phyloP scores from a whole-genome alignment of 2,888 invertebrate genomes.

The Agrenia bidenticulata region DNA sequence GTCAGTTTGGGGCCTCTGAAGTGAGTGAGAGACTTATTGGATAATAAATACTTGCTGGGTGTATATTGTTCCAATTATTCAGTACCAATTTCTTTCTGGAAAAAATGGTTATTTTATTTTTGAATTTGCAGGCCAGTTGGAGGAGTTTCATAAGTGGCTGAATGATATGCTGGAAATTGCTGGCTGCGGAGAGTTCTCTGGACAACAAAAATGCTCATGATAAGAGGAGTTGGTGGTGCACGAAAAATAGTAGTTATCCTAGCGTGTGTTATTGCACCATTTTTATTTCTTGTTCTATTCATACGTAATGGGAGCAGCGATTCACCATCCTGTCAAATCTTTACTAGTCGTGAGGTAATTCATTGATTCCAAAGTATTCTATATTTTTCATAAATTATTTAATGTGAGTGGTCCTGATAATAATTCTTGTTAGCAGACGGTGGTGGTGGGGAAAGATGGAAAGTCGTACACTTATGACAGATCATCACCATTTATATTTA shows the following conservation, averaged over 20 bases:
- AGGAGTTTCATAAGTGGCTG: slow-evolving; percentile 1
- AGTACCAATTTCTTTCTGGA: too few relatives aligned
- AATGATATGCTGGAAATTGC: slow-evolving; percentile 18
- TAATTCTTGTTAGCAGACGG: slow-evolving; percentile 60
- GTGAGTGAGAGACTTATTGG: too few relatives aligned
- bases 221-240: slow-evolving; percentile 48
- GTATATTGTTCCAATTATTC: too few relatives aligned
- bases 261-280: slow-evolving; percentile 47
- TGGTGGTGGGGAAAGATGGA: slow-evolving; percentile 65
- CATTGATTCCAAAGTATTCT: not conserved
- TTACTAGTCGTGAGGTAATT: slow-evolving; percentile 52
- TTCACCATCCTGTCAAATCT: slow-evolving; percentile 47
- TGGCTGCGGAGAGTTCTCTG: not conserved
- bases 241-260: slow-evolving; percentile 44
- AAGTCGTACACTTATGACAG: slow-evolving; percentile 75
- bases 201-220: slow-evolving; percentile 48
- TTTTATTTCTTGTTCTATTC: slow-evolving; percentile 47
- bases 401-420: too few relatives aligned
- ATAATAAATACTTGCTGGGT: too few relatives aligned
- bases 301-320: slow-evolving; percentile 45
- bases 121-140: slow-evolving; percentile 8
- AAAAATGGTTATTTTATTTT: too few relatives aligned
- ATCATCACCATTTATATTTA: slow-evolving; percentile 90
- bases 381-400: not conserved
- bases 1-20: too few relatives aligned